These are phyloP conservation scores for Verasper variegatus DNA, from an alignment of 2,113 vertebrate species.

Conservation along the genomic window DNA sequence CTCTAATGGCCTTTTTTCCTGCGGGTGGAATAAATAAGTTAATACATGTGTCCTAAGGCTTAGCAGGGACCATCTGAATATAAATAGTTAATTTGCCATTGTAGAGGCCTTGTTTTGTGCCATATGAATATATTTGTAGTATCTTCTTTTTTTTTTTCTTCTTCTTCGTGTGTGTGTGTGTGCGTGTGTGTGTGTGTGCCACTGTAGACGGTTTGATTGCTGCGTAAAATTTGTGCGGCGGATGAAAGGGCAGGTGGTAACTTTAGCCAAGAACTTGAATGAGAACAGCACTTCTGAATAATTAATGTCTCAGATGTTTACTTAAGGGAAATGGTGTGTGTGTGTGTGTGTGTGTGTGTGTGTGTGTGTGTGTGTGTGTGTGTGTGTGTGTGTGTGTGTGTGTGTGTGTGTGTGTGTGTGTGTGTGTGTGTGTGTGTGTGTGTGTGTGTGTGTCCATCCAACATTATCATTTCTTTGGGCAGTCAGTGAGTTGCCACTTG, in stretches of 20 bases:
- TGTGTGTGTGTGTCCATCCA: conserved; percentile 17
- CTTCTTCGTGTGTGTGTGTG: conserved; percentile 7
- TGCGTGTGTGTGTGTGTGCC: background rate
- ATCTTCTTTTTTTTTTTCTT: background rate
- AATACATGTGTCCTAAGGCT: conserved; percentile 71
- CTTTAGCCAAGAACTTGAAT: conserved; percentile 32
- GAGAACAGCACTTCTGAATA: conserved; percentile 32
- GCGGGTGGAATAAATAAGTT: conserved; percentile 69
- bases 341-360: no score
- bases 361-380: background rate
- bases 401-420: background rate
- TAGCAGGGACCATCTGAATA: conserved; percentile 68
- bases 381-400: background rate
- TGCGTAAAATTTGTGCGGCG: conserved; percentile 12
- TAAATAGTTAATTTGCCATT: conserved; percentile 71
- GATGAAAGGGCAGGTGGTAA: conserved; percentile 27
- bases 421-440: background rate
- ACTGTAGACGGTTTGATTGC: conserved; percentile 25
- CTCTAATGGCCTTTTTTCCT: conserved; percentile 60
- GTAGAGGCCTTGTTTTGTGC: conserved; percentile 42
- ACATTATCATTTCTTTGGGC: conserved; percentile 41
- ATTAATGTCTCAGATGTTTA: conserved; percentile 37
- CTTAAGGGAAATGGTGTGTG: conserved; percentile 21
- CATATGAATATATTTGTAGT: conserved; percentile 62
- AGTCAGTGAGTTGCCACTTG: conserved; percentile 9